Evolutionary conservation across 2,888 invertebrate genomes (phyloP).

Genomic region (Rhynchonema sp.): DNA sequence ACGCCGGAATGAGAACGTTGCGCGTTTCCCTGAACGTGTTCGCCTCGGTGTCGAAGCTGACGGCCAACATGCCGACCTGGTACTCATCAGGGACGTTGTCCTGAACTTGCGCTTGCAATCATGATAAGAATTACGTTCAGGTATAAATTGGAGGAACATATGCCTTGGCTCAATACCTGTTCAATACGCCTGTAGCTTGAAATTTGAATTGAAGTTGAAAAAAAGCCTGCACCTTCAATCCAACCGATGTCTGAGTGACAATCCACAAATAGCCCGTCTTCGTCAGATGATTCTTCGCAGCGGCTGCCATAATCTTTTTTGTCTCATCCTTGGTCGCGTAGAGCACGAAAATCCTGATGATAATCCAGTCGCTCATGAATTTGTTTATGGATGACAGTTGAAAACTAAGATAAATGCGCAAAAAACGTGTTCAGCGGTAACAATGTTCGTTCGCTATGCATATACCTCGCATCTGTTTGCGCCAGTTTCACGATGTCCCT

Average conservation of each 20-base stretch:
- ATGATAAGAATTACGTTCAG: too few relatives aligned
- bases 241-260: constrained; percentile 48
- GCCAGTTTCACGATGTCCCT: too few relatives aligned
- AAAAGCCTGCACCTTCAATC: background rate
- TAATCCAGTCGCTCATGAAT: too few relatives aligned
- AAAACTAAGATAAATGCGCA: too few relatives aligned
- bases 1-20: background rate
- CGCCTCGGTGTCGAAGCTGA: constrained; percentile 20
- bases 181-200: too few relatives aligned
- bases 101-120: background rate
- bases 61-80: constrained; percentile 20
- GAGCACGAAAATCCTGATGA: constrained; percentile 57
- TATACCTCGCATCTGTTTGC: too few relatives aligned
- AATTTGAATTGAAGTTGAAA: too few relatives aligned
- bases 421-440: too few relatives aligned
- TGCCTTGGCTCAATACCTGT: too few relatives aligned
- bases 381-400: too few relatives aligned
- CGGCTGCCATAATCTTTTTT: constrained; percentile 41
- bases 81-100: background rate
- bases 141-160: too few relatives aligned
- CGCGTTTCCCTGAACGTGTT: background rate
- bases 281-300: constrained; percentile 51
- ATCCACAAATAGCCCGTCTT: constrained; percentile 91
- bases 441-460: too few relatives aligned
- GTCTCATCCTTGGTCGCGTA: constrained; percentile 76